Base-by-base conservation (phyloP, 2,797 vertebrate genomes). In the Sebastes variabilis region DNA sequence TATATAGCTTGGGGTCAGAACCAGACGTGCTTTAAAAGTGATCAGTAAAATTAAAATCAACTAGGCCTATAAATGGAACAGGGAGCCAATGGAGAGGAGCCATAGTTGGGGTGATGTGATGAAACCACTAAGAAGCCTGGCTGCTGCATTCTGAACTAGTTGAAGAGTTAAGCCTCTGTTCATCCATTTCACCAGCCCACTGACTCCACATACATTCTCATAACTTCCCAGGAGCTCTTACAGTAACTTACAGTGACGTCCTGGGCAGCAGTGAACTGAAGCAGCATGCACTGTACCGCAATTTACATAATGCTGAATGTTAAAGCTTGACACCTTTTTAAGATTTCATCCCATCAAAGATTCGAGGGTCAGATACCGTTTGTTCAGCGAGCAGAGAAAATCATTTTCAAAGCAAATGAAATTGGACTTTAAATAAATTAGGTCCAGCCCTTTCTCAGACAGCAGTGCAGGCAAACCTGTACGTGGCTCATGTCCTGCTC, bases 401-500 rank as follows among this genome's bases (percentile, higher is more conserved):
- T 1, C 10, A 46, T 70, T 66, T 60, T 55, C 12, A 8, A 38
- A 60, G 25, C 27, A 78, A 66, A 82, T 60, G 2, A 27, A 29
- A 46, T n/a, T 22, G 8, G 4, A 54, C 20, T 65, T 27, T 16
- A 22, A 32, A 30, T 10, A 49, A 34, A 58, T 55, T 58, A 18
- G 14, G 16, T 0, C 54, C 10, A 20, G 27, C 5, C n/a, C 70
- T 76, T 72, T 55, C 32, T 30, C 8, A 54, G 72, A 69, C 49
- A 78, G 71, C 42, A 46, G 29, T 25, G 16, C 55, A 25, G 5
- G 73, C 34, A 66, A 36, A 72, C 59, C 38, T 36, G 16, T 25
- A 1, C 6, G 24, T 18, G 27, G 54, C 32, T 77, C 38, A n/a
- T 66, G 24, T 30, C 52, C 64, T 27, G 55, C 42, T 12, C 55